Percentiles rank a stretch among this genome's conserved stretches.
Conservation (phyloP, 1,140 invertebrate species). For the Linepithema humile region DNA sequence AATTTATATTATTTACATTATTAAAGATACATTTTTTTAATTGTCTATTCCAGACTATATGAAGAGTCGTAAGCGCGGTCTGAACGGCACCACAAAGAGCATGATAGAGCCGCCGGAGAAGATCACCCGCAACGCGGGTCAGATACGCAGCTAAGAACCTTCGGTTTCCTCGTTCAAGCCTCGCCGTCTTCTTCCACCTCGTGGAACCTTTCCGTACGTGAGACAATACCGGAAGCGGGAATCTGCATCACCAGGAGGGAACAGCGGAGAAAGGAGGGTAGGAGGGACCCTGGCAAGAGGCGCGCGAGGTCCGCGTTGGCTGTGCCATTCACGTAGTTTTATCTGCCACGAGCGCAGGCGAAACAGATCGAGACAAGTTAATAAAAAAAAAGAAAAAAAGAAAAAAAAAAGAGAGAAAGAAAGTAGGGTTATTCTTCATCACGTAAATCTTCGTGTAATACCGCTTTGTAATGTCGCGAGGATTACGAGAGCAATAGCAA, state of each 20-base stretch:
- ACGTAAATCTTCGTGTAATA: slow-evolving; percentile 33
- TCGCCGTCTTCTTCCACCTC: slow-evolving; percentile 64
- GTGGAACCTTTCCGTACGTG: slow-evolving; percentile 27
- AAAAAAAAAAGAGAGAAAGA: slow-evolving; percentile 40
- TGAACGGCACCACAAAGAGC: slow-evolving; percentile 80
- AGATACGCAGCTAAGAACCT: slow-evolving; percentile 82
- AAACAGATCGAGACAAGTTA: slow-evolving; percentile 47
- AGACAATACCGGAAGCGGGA: slow-evolving; percentile 51
- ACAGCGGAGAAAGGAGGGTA: slow-evolving; percentile 53
- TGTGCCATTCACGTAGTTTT: slow-evolving; percentile 83
- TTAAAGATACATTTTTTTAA: slow-evolving; percentile 49
- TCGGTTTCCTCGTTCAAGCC: slow-evolving; percentile 64
- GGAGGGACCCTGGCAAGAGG: slow-evolving; percentile 64
- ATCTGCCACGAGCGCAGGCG: slow-evolving; percentile 68
- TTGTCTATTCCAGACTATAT: slow-evolving; percentile 81
- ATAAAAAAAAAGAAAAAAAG: slow-evolving; percentile 3
- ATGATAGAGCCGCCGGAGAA: slow-evolving; percentile 83
- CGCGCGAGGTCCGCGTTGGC: slow-evolving; percentile 80
- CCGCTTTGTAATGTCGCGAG: slow-evolving; percentile 22
- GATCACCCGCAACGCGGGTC: slow-evolving; percentile 80
- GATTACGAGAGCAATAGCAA: slow-evolving; percentile 13
- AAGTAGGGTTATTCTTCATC: slow-evolving; percentile 9
- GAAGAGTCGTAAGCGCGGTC: slow-evolving; percentile 83
- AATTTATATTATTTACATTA: too few species aligned
- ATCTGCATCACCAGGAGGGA: slow-evolving; percentile 43